A percentile compares a stretch with the other conserved stretches of the same genome.
Evolutionary conservation across 2,797 vertebrate species (phyloP).

Genomic region (Spinus pinus): DNA sequence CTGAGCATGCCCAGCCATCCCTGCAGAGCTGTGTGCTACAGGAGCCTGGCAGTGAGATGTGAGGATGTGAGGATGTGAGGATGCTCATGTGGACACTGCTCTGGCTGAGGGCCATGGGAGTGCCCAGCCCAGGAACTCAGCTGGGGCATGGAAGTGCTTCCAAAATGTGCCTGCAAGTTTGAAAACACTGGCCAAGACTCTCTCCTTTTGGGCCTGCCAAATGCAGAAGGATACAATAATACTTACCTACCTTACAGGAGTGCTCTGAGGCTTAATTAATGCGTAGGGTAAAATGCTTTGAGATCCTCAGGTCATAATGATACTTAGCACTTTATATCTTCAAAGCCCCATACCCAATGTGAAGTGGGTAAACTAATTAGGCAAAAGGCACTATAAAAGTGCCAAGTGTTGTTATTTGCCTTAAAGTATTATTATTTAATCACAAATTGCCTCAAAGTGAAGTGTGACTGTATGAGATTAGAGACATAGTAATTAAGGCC

Average conservation of each 20-base stretch:
- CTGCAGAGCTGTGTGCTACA: background rate
- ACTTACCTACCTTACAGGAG: constrained; percentile 46
- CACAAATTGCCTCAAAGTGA: constrained; percentile 64
- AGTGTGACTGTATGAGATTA: constrained; percentile 60
- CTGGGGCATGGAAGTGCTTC: background rate
- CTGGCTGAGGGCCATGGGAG: background rate
- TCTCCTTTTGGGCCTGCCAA: background rate
- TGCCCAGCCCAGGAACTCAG: background rate
- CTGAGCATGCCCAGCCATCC: background rate
- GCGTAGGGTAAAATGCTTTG: constrained; percentile 45
- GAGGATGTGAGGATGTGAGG: background rate
- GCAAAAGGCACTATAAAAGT: constrained; percentile 69
- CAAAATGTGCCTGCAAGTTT: background rate
- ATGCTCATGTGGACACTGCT: too few relatives aligned
- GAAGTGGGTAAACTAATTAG: constrained; percentile 70
- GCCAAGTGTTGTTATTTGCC: constrained; percentile 70
- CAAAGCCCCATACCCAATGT: constrained; percentile 64
- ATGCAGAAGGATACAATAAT: background rate
- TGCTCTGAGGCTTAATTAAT: constrained; percentile 57
- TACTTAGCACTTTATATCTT: constrained; percentile 70
- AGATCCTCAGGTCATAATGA: constrained; percentile 65
- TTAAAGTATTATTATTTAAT: constrained; percentile 73
- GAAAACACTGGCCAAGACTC: background rate
- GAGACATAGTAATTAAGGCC: constrained; percentile 63
- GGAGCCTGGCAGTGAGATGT: background rate